These are phyloP conservation scores for Ecdyonurus torrentis DNA, from an alignment of 2,888 invertebrate species.

Conservation along the genomic window DNA sequence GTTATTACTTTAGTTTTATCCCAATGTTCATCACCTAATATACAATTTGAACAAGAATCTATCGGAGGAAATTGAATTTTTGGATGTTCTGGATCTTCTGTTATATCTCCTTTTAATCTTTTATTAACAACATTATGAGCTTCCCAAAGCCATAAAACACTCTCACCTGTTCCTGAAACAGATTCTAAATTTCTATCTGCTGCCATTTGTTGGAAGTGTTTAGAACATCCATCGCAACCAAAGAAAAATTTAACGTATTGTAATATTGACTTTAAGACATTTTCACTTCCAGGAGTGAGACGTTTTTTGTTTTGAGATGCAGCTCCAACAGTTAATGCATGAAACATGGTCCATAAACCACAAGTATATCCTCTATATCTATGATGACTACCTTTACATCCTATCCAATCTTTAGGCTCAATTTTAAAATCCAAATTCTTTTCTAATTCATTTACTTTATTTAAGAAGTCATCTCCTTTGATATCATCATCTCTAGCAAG, in stretches of 20 bases:
- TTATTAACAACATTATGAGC: conserved; percentile 88
- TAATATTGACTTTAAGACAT: conserved; percentile 65
- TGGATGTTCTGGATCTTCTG: conserved; percentile 79
- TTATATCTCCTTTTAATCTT: conserved; percentile 64
- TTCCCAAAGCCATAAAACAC: conserved; percentile 83
- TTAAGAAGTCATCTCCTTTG: conserved; percentile 40
- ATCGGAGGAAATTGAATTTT: conserved; percentile 76
- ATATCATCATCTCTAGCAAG: conserved; percentile 31
- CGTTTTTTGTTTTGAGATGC: conserved; percentile 23
- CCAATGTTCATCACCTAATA: conserved; percentile 38
- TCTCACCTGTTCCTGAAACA: conserved; percentile 52
- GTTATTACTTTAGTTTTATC: conserved; percentile 41
- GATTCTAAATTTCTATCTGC: conserved; percentile 46
- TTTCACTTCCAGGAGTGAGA: conserved; percentile 24
- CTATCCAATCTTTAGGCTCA: conserved; percentile 40
- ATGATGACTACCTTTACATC: conserved; percentile 63
- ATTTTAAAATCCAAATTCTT: conserved; percentile 29
- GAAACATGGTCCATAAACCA: conserved; percentile 89
- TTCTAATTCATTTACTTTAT: conserved; percentile 37
- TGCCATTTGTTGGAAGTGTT: conserved; percentile 82
- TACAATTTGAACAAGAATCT: conserved; percentile 50
- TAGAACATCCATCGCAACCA: conserved; percentile 77
- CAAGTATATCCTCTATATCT: conserved; percentile 79
- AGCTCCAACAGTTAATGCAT: conserved; percentile 72
- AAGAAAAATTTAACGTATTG: conserved; percentile 85